phyloP scores from a whole-genome alignment of 2,888 invertebrate species.

The Mesochorus sp. region DNA sequence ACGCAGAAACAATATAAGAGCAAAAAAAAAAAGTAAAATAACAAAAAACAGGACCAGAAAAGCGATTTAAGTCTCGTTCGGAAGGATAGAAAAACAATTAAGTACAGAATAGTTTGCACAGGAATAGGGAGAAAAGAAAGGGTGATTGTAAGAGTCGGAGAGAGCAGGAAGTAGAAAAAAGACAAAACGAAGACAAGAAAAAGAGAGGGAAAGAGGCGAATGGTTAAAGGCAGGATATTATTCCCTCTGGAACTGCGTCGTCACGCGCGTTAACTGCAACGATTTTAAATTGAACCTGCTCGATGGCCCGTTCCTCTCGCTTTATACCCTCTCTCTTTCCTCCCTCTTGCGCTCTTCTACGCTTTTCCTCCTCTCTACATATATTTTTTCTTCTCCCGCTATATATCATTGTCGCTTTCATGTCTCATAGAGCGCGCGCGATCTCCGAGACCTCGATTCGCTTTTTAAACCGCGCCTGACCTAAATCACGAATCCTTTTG shows the following conservation, averaged over 20 bases:
- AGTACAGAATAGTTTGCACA: slow-evolving; percentile 23
- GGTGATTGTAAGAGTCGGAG: slow-evolving; percentile 1
- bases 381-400: slow-evolving; percentile 7
- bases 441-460: slow-evolving; percentile 52
- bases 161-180: slow-evolving; percentile 3
- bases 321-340: not conserved
- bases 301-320: slow-evolving; percentile 45
- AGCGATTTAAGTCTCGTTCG: slow-evolving; percentile 16
- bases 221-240: slow-evolving; percentile 56
- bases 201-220: not conserved
- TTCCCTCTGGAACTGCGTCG: slow-evolving; percentile 62
- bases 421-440: slow-evolving; percentile 6
- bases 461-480: slow-evolving; percentile 56
- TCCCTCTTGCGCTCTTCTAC: not conserved
- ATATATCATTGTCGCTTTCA: slow-evolving; percentile 48
- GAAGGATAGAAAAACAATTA: slow-evolving; percentile 43
- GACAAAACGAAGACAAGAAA: not conserved
- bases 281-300: slow-evolving; percentile 60
- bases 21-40: not conserved
- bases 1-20: not conserved
- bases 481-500: slow-evolving; percentile 57
- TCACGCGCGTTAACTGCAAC: slow-evolving; percentile 62
- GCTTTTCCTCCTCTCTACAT: not conserved
- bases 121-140: not conserved
- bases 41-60: not conserved